A percentile compares a stretch with the other conserved stretches of the same genome.
Conservation (phyloP, 2,113 vertebrate species). For the Vombatus ursinus region DNA sequence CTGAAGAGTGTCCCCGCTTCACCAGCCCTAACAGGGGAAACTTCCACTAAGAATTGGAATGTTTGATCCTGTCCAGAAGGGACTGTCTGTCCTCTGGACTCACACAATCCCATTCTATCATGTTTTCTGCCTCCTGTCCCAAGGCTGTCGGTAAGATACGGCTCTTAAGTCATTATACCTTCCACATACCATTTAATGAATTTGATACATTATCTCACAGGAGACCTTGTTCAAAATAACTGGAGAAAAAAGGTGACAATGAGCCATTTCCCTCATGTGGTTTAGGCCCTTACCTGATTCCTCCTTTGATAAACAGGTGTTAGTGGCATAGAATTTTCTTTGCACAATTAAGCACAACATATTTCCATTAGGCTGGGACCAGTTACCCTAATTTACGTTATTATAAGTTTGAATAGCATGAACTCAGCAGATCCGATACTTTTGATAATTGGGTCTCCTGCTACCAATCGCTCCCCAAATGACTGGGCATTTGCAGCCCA, state of each 20-base stretch:
- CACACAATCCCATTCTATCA: background rate
- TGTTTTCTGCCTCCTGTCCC: background rate
- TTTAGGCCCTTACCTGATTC: background rate
- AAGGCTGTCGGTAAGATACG: background rate
- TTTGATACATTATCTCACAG: background rate
- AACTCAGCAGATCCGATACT: background rate
- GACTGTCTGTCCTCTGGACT: background rate
- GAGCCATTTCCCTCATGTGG: background rate
- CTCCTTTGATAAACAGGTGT: background rate
- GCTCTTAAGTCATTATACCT: background rate
- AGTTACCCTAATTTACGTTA: background rate
- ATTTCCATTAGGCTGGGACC: background rate
- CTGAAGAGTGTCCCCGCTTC: too few species aligned
- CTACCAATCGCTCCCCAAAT: background rate
- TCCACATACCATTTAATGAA: background rate
- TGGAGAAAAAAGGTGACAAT: background rate
- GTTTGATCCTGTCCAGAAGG: background rate
- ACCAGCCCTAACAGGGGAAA: too few species aligned
- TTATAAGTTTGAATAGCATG: background rate
- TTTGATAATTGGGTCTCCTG: background rate
- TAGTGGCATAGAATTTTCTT: background rate
- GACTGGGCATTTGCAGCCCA: background rate
- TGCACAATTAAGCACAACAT: background rate
- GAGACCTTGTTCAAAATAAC: background rate
- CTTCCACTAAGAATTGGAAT: background rate